Evolutionary conservation across 2,888 invertebrate genomes (phyloP).

Genomic region (Thymelicus acteon): DNA sequence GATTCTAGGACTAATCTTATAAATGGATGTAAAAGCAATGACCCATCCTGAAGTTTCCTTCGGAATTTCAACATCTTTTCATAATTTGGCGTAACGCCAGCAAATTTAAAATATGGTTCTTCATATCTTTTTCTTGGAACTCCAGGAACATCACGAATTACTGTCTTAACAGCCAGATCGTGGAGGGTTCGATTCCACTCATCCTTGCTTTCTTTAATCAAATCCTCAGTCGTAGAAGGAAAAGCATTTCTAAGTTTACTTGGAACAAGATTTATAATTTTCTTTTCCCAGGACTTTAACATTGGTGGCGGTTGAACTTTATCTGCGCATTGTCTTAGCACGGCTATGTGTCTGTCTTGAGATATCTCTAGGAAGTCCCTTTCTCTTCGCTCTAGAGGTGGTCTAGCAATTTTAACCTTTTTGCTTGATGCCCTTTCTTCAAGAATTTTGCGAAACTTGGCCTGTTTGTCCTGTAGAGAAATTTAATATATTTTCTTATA

Average conservation of each 20-base stretch:
- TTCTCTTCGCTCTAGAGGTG: slow-evolving; percentile 63
- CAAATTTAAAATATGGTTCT: slow-evolving; percentile 84
- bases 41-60: slow-evolving; percentile 81
- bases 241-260: slow-evolving; percentile 82
- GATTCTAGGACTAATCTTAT: slow-evolving; percentile 85
- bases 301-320: slow-evolving; percentile 86
- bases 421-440: slow-evolving; percentile 69
- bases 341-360: slow-evolving; percentile 80
- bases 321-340: slow-evolving; percentile 84
- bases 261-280: slow-evolving; percentile 85
- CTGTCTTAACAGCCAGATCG: slow-evolving; percentile 86
- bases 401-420: slow-evolving; percentile 68
- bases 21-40: slow-evolving; percentile 86
- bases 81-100: slow-evolving; percentile 87
- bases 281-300: slow-evolving; percentile 85
- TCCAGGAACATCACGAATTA: slow-evolving; percentile 85
- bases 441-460: slow-evolving; percentile 68
- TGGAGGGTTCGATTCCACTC: slow-evolving; percentile 87
- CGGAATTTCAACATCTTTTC: slow-evolving; percentile 83
- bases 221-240: slow-evolving; percentile 77
- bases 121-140: slow-evolving; percentile 74
- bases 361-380: slow-evolving; percentile 76
- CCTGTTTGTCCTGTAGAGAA: slow-evolving; percentile 72
- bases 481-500: neutral
- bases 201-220: slow-evolving; percentile 82